These are phyloP conservation scores for Spheniscus humboldti DNA, from an alignment of 2,797 vertebrate genomes.

Conservation along the genomic window DNA sequence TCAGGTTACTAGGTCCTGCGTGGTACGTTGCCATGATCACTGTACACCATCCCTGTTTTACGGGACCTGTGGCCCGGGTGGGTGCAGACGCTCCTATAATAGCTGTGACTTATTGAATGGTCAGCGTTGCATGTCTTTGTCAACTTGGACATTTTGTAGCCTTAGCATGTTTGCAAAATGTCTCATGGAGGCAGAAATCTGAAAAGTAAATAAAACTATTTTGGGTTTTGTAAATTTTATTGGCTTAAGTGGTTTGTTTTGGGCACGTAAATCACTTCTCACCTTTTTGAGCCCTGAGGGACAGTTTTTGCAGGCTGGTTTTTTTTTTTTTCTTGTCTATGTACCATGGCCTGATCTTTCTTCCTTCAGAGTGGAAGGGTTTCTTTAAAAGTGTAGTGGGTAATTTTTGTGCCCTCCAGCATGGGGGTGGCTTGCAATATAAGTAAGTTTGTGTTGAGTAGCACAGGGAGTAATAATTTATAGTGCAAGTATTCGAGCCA, in stretches of 20 bases:
- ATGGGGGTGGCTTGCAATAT: neutral
- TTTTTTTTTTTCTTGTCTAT: neutral
- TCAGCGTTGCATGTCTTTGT: constrained; percentile 79
- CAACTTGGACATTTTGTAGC: constrained; percentile 81
- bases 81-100: constrained; percentile 62
- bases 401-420: neutral
- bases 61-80: constrained; percentile 62
- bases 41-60: constrained; percentile 48
- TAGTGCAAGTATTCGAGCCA: neutral
- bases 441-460: neutral
- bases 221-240: constrained; percentile 79
- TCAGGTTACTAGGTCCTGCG: constrained; percentile 77
- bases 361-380: neutral
- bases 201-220: constrained; percentile 84
- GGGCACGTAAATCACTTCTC: neutral
- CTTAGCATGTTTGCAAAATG: constrained; percentile 88
- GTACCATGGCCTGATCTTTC: neutral
- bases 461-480: neutral
- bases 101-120: constrained; percentile 62
- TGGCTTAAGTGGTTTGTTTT: constrained; percentile 57
- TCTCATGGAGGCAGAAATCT: constrained; percentile 77
- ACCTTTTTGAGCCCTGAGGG: neutral
- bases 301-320: neutral
- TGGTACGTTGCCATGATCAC: constrained; percentile 60
- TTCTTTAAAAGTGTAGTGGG: neutral